Conservation (phyloP, 1,140 invertebrate genomes). For the Platyura marginata region DNA sequence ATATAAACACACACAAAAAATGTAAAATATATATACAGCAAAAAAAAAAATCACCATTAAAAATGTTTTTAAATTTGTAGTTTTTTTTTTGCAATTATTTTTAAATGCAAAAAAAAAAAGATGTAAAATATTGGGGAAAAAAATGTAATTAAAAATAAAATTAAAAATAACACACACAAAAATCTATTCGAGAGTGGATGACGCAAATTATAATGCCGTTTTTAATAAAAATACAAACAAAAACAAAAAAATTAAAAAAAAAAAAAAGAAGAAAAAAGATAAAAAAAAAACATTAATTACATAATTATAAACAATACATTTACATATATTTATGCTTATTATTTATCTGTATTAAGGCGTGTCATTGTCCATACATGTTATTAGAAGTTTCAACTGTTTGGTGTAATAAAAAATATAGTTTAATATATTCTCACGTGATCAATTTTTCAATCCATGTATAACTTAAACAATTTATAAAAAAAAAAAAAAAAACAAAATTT, state of each 20-base stretch:
- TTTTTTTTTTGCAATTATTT: too few species aligned
- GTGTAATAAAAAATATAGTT: neutral
- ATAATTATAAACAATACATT: neutral
- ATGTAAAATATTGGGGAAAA: neutral
- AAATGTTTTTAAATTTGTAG: too few species aligned
- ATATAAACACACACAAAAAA: too few species aligned
- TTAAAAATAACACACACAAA: neutral
- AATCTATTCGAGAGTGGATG: neutral
- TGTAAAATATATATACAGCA: neutral
- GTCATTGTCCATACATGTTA: conserved; percentile 5
- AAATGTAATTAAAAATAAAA: neutral
- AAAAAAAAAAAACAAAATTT: conserved; percentile 1
- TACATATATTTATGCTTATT: conserved; percentile 1
- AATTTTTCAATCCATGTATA: neutral
- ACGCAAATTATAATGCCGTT: neutral
- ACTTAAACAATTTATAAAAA: neutral
- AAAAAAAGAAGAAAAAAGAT: neutral
- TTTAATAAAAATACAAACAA: neutral
- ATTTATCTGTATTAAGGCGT: conserved; percentile 3
- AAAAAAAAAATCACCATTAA: neutral
- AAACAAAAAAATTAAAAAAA: neutral
- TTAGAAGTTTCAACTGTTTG: conserved; percentile 1
- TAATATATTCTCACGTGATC: neutral
- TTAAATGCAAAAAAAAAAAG: neutral
- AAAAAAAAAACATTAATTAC: neutral